phyloP scores from a whole-genome alignment of 2,888 invertebrate genomes.

The Hetaerina titia region DNA sequence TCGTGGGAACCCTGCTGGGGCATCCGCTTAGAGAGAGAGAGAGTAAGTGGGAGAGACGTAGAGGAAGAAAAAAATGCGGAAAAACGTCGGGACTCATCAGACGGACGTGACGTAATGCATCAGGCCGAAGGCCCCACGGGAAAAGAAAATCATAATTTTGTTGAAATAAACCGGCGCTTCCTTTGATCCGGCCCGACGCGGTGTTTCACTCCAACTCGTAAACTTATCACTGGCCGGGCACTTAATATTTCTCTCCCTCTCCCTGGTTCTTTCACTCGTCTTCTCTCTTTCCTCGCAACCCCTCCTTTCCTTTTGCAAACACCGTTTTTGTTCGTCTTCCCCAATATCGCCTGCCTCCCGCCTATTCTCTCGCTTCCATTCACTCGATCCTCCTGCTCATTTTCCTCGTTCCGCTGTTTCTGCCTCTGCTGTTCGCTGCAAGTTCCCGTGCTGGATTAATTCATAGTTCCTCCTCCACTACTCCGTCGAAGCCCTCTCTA shows the following conservation, averaged over 20 bases:
- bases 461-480: not conserved
- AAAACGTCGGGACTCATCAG: not conserved
- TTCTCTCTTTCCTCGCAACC: not conserved
- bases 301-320: not conserved
- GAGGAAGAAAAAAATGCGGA: not conserved
- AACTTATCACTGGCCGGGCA: constrained; percentile 30
- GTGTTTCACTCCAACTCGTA: not conserved
- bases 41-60: not conserved
- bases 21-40: not conserved
- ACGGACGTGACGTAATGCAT: not conserved
- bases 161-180: not conserved
- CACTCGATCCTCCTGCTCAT: not conserved
- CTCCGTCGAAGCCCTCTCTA: not conserved
- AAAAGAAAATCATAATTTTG: constrained; percentile 5
- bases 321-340: not conserved
- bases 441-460: not conserved
- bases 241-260: not conserved
- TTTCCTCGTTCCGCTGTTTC: not conserved
- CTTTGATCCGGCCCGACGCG: constrained; percentile 27
- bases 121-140: not conserved
- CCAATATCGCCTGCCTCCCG: not conserved
- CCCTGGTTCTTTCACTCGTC: not conserved
- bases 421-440: not conserved
- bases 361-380: not conserved
- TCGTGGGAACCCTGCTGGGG: not conserved